Evolutionary conservation across 2,888 invertebrate species (phyloP).

Genomic region (Zeuzera pyrina): DNA sequence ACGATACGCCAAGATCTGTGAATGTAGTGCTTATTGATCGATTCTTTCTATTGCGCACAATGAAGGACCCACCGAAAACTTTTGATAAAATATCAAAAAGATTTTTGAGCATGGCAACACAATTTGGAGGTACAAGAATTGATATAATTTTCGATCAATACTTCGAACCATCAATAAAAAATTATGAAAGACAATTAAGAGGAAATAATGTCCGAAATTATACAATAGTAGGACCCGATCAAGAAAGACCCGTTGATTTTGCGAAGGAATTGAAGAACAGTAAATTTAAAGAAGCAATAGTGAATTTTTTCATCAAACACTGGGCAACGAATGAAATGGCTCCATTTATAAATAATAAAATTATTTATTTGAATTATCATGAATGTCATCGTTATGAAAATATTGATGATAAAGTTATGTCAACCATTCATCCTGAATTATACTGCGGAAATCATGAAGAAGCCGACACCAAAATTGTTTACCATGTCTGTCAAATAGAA

Average conservation of each 20-base stretch:
- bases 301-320: constrained; percentile 3
- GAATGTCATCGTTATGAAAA: constrained; percentile 6
- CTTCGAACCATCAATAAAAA: constrained; percentile 2
- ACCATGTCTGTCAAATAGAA: constrained; percentile 7
- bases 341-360: constrained; percentile 1
- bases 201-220: background rate
- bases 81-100: constrained; percentile 25
- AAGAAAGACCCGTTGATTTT: constrained; percentile 3
- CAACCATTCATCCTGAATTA: constrained; percentile 2
- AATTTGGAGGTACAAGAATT: constrained; percentile 6
- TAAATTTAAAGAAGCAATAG: constrained; percentile 2
- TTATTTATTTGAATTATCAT: constrained; percentile 6
- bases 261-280: constrained; percentile 1
- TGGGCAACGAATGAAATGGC: constrained; percentile 1
- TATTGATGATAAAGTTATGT: constrained; percentile 5
- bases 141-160: constrained; percentile 19
- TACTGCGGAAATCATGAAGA: constrained; percentile 6
- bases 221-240: constrained; percentile 2
- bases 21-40: constrained; percentile 27
- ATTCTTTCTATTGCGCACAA: constrained; percentile 25
- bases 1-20: constrained; percentile 10
- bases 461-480: constrained; percentile 6
- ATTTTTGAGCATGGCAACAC: constrained; percentile 8
- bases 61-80: constrained; percentile 23
- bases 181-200: background rate